Conservation (phyloP, 2,797 vertebrate species). For the Alca torda region DNA sequence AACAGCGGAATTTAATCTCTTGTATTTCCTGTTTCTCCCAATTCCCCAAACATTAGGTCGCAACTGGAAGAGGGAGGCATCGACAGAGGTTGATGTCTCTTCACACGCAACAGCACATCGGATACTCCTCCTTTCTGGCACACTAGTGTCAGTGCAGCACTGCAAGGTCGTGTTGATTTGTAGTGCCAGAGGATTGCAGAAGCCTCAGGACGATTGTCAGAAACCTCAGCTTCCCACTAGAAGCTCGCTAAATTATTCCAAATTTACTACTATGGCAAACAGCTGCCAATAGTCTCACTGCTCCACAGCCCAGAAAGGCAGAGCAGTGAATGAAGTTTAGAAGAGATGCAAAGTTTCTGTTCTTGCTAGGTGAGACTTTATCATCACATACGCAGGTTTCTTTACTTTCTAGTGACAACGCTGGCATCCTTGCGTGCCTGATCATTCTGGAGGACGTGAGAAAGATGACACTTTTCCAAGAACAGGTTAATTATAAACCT, state of each 20-base stretch:
- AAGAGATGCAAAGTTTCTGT: not conserved
- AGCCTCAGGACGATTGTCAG: conserved; percentile 44
- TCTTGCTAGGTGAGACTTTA: not conserved
- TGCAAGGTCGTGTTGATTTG: conserved; percentile 70
- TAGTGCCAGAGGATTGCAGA: conserved; percentile 14
- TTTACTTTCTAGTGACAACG: not conserved
- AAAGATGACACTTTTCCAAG: not conserved
- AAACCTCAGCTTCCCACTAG: conserved; percentile 38
- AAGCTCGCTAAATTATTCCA: conserved; percentile 44
- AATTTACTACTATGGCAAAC: conserved; percentile 19
- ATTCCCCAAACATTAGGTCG: conserved; percentile 69
- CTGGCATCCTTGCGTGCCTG: not conserved
- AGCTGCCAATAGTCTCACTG: conserved; percentile 11
- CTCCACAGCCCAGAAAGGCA: not conserved
- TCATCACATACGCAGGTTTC: not conserved
- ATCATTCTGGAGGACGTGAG: not conserved
- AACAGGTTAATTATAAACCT: not conserved
- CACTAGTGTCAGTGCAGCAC: conserved; percentile 22
- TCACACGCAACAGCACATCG: not conserved
- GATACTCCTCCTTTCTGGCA: conserved; percentile 24
- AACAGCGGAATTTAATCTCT: conserved; percentile 70
- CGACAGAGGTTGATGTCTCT: conserved; percentile 37
- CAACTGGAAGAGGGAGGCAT: conserved; percentile 58
- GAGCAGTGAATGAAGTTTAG: not conserved
- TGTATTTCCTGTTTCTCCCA: conserved; percentile 77